Evolutionary conservation across 2,888 invertebrate genomes (phyloP), one percentile per base, ranked within the genome.

Genomic region (Aromia moschata): DNA sequence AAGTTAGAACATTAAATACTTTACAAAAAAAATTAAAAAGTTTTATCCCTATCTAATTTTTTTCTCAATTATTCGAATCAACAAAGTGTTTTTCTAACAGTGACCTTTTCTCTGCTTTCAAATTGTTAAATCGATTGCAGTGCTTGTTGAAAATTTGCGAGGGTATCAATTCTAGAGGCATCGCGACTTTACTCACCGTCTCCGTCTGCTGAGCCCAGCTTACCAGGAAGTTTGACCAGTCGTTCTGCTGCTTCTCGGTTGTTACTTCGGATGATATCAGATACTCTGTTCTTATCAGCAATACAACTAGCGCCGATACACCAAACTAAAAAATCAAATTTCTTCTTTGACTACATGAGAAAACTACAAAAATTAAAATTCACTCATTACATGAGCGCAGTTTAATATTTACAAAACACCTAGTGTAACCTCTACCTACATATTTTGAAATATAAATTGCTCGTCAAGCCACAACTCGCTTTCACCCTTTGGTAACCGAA

Each of bases 191-290:
- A 56, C 65, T 69, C 10, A 69, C 69, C n/a, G 52, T 47, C 36
- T 66, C 70, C 18, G 67, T 64, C 0, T 83, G 81, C 20, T 85
- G 76, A 0, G 84, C 83, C 46, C 85, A 75, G 0, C 82, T 82
- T 58, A 82, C 80, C 2, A 87, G 79, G 77, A 86, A 87, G 61
- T 83, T 83, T 7, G 79, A 83, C 86, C 86, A 86, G 18, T 75
- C 76, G 16, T 64, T 67, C 40, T 71, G 72, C 54, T 82, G 79
- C 37, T 74, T 74, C 20, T 77, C 77, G 2, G 70, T 72, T 3
- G 69, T 71, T 18, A 75, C 73, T 18, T 74, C 74, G 2, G 77
- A 73, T 1, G 81, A 79, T 43, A 82, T 80, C 16, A 84, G 68
- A 57, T 78, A 78, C 66, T 85, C 83, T 1, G 82, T 82, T 62